A percentile compares a stretch with the other conserved stretches of the same genome.
These are phyloP conservation scores for Busseola fusca DNA, from an alignment of 2,888 invertebrate genomes.

Conservation along the genomic window DNA sequence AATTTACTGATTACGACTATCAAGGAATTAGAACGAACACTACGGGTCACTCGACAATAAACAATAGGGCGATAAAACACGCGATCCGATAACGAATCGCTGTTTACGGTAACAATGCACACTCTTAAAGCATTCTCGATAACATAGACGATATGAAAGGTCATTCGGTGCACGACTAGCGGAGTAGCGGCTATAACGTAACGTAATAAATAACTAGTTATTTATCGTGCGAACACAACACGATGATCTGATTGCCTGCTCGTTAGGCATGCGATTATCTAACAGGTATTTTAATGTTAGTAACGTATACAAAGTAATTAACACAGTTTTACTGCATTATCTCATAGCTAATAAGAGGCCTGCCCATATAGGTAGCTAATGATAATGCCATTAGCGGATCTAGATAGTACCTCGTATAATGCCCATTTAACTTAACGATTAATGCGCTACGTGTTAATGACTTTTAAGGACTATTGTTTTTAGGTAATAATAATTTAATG, in stretches of 20 bases:
- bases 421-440: conserved; percentile 32
- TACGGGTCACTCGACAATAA: conserved; percentile 72
- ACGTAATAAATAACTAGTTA: conserved; percentile 66
- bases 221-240: conserved; percentile 57
- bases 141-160: conserved; percentile 72
- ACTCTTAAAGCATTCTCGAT: conserved; percentile 70
- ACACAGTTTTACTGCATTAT: conserved; percentile 64
- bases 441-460: conserved; percentile 18
- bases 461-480: conserved; percentile 23
- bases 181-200: conserved; percentile 54
- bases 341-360: conserved; percentile 41
- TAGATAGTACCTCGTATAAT: conserved; percentile 33
- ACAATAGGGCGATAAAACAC: conserved; percentile 74
- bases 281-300: conserved; percentile 60
- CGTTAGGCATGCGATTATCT: conserved; percentile 62
- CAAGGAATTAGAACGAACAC: conserved; percentile 65
- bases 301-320: conserved; percentile 64
- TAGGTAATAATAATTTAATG: conserved; percentile 27
- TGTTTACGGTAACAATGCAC: conserved; percentile 72
- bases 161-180: conserved; percentile 66
- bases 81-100: conserved; percentile 70
- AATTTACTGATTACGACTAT: conserved; percentile 64
- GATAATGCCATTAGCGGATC: conserved; percentile 50
- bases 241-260: conserved; percentile 57
- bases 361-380: background rate